Percentiles rank a stretch among this genome's conserved stretches.
These are phyloP conservation scores for Saimiri boliviensis DNA, from an alignment of 2,113 vertebrate genomes.

Conservation along the genomic window DNA sequence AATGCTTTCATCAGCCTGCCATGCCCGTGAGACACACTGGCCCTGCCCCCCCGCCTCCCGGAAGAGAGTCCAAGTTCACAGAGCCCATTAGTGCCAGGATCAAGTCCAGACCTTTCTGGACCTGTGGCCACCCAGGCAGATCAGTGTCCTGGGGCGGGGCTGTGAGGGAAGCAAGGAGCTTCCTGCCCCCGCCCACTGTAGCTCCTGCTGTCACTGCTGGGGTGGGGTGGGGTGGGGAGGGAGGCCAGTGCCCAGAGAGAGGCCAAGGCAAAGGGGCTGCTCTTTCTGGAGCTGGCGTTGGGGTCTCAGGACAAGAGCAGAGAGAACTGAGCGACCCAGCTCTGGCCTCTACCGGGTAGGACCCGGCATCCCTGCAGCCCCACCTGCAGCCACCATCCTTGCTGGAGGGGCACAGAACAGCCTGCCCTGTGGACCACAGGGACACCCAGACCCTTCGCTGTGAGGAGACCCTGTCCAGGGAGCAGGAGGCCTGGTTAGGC, in stretches of 20 bases:
- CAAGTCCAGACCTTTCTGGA: background rate
- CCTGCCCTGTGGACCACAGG: background rate
- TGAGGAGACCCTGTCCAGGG: background rate
- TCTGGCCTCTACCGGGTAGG: background rate
- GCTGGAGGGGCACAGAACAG: background rate
- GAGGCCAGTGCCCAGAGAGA: background rate
- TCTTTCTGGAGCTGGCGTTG: background rate
- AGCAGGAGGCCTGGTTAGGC: background rate
- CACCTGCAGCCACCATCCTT: accelerated
- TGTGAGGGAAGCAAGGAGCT: background rate
- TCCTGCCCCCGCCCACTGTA: background rate
- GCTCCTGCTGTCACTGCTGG: background rate
- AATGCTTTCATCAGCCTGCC: background rate
- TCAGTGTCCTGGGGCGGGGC: background rate
- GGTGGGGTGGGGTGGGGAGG: background rate
- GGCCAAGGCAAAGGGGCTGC: background rate
- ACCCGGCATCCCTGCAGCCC: background rate
- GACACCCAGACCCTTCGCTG: background rate
- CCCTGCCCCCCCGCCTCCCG: background rate
- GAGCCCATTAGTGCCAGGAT: background rate
- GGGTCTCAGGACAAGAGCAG: background rate
- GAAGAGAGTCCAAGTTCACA: background rate
- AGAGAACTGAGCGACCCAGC: background rate
- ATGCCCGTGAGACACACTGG: accelerated
- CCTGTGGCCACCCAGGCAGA: background rate